Percentiles rank a stretch among this genome's conserved stretches.
Conservation (phyloP, 1,140 invertebrate species). For the Zaprionus vittiger region DNA sequence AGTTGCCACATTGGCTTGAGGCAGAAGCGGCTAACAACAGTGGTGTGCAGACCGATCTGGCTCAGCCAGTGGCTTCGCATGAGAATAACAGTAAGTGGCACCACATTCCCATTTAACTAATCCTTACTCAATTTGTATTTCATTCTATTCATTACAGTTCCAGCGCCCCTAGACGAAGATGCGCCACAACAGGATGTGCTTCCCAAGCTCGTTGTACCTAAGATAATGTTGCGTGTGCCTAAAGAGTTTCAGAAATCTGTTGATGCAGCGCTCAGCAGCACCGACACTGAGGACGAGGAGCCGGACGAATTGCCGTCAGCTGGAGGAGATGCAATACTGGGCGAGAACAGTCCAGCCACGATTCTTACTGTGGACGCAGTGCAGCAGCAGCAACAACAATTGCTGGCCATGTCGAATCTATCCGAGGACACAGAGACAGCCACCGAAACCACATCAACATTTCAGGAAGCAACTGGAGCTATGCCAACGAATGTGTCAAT, state of each 20-base stretch:
- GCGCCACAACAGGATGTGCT: conserved; percentile 12
- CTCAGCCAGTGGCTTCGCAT: neutral
- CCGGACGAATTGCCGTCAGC: conserved; percentile 29
- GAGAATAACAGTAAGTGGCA: conserved; percentile 18
- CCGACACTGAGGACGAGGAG: conserved; percentile 72
- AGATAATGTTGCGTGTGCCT: conserved; percentile 85
- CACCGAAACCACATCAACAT: conserved; percentile 46
- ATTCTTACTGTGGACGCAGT: conserved; percentile 32
- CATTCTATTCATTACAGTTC: conserved; percentile 46
- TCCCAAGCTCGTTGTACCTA: conserved; percentile 84
- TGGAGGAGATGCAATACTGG: neutral
- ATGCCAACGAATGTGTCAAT: neutral
- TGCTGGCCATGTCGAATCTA: conserved; percentile 1
- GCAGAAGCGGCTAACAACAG: neutral
- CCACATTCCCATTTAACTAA: neutral
- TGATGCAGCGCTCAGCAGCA: conserved; percentile 77
- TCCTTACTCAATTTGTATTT: neutral
- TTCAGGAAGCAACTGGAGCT: conserved; percentile 16
- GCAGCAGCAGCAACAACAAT: conserved; percentile 29
- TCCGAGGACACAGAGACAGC: conserved; percentile 44
- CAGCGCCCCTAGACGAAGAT: conserved; percentile 36
- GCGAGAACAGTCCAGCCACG: neutral
- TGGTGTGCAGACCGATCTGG: neutral
- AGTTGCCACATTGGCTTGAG: conserved; percentile 14
- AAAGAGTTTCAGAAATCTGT: conserved; percentile 84